phyloP scores from a whole-genome alignment of 2,888 invertebrate species.

The Formica aserva region DNA sequence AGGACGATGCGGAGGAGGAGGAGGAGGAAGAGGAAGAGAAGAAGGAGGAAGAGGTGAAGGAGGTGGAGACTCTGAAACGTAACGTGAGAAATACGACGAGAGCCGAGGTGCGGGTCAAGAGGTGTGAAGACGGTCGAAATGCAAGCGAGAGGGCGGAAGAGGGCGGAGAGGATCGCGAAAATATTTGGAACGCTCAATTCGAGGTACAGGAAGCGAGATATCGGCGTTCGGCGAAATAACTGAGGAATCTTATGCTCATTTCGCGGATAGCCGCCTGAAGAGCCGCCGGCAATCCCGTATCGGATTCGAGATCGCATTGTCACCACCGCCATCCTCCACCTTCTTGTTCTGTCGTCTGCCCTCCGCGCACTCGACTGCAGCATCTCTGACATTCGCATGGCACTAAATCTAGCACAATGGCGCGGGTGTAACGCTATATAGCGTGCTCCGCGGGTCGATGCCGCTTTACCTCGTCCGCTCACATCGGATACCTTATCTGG shows the following conservation, averaged over 20 bases:
- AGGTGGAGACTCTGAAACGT: conserved; percentile 71
- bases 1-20: conserved; percentile 16
- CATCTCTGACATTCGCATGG: conserved; percentile 70
- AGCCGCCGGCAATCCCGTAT: conserved; percentile 75
- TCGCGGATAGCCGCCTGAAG: conserved; percentile 65
- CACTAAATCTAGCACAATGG: conserved; percentile 80
- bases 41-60: conserved; percentile 38
- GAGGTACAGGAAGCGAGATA: conserved; percentile 72
- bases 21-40: conserved; percentile 5
- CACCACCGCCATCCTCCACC: conserved; percentile 59
- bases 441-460: conserved; percentile 82
- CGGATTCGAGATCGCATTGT: conserved; percentile 71
- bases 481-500: conserved; percentile 40
- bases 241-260: conserved; percentile 79
- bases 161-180: conserved; percentile 63
- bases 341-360: conserved; percentile 39
- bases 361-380: conserved; percentile 51
- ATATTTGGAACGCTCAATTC: conserved; percentile 80
- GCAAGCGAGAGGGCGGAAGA: conserved; percentile 28
- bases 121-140: conserved; percentile 45
- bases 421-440: conserved; percentile 75
- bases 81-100: conserved; percentile 79
- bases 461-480: conserved; percentile 68
- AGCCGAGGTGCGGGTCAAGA: conserved; percentile 59
- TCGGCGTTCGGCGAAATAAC: conserved; percentile 75